These are phyloP conservation scores for Cataglyphis altisquamis DNA, from an alignment of 2,888 invertebrate species.

Conservation along the genomic window DNA sequence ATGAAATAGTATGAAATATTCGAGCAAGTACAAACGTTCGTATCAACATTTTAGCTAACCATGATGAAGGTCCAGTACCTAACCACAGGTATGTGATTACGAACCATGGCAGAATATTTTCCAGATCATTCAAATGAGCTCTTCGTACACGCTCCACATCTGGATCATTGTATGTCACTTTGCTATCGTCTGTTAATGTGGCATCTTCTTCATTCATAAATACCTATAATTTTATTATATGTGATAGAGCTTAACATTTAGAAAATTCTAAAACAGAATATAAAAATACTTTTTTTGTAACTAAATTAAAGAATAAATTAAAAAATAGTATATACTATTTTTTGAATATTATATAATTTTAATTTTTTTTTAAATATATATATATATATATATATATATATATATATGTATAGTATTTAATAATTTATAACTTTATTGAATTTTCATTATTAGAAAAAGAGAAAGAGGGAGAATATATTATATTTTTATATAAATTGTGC, in stretches of 20 bases:
- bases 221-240: slow-evolving; percentile 65
- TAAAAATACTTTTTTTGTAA: background rate
- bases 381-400: background rate
- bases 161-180: slow-evolving; percentile 81
- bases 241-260: background rate
- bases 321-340: background rate
- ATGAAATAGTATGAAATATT: slow-evolving; percentile 87
- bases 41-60: slow-evolving; percentile 86
- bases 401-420: background rate
- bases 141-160: slow-evolving; percentile 87
- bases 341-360: background rate
- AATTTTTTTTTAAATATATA: background rate
- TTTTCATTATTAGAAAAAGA: background rate
- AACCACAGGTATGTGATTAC: slow-evolving; percentile 87
- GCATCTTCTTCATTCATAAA: slow-evolving; percentile 80
- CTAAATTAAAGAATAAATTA: background rate
- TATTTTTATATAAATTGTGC: too few species aligned
- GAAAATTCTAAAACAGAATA: background rate
- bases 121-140: slow-evolving; percentile 88
- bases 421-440: background rate
- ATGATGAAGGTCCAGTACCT: slow-evolving; percentile 86
- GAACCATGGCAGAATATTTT: slow-evolving; percentile 88
- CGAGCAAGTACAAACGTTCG: slow-evolving; percentile 86
- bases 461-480: background rate
- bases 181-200: background rate